Percentiles rank a stretch among this genome's conserved stretches.
Evolutionary conservation across 2,797 vertebrate genomes (phyloP).

Genomic region (Tarsius wallacei): DNA sequence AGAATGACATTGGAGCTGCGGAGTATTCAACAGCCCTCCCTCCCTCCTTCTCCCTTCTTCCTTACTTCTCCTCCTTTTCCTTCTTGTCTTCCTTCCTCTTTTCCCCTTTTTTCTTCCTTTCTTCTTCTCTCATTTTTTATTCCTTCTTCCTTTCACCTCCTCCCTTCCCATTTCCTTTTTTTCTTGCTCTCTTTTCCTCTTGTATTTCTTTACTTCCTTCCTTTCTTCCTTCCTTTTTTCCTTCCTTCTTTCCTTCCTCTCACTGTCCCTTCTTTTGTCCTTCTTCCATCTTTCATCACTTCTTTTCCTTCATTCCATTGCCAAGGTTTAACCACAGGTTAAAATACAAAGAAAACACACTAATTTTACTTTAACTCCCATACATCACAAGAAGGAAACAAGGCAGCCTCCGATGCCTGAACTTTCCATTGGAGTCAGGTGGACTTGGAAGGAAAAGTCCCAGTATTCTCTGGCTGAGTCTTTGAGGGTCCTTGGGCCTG

Average conservation of each 20-base stretch:
- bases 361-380: not conserved
- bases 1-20: not conserved
- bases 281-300: not conserved
- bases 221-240: fast-evolving
- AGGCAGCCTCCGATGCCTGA: too few relatives aligned
- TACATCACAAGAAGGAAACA: not conserved
- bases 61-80: too few relatives aligned
- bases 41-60: too few relatives aligned
- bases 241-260: too few relatives aligned
- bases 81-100: too few relatives aligned
- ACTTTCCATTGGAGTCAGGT: not conserved
- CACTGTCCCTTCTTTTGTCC: not conserved
- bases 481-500: not conserved
- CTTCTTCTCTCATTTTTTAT: too few relatives aligned
- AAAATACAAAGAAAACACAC: not conserved
- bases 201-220: too few relatives aligned
- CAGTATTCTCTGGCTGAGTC: not conserved
- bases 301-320: not conserved
- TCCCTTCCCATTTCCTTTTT: not conserved
- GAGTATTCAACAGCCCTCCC: not conserved
- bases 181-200: too few relatives aligned
- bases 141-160: too few relatives aligned
- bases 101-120: not conserved
- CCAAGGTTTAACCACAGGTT: not conserved
- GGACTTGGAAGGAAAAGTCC: not conserved